Evolutionary conservation across 1,140 invertebrate genomes (phyloP), one percentile per base, ranked within the genome.

Genomic region (Psilanteris sp.): DNA sequence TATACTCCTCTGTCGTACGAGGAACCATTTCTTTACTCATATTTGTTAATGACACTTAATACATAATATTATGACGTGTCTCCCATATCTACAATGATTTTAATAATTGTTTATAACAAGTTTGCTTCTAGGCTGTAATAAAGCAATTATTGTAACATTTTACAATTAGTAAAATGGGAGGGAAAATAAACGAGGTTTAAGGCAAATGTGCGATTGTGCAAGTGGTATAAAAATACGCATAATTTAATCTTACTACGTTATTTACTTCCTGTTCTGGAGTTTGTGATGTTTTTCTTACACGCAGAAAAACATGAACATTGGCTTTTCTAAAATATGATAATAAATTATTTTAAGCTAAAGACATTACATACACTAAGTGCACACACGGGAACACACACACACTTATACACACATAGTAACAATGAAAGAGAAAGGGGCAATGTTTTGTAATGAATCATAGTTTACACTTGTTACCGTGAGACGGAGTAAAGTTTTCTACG

Each of bases 361-460:
- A 37, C 14, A n/a, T n/a, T n/a, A n/a, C n/a, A n/a, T n/a, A n/a
- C n/a, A n/a, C n/a, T n/a, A n/a, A n/a, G n/a, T n/a, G n/a, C n/a
- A n/a, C n/a, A n/a, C n/a, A n/a, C n/a, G n/a, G n/a, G n/a, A n/a
- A n/a, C n/a, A n/a, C n/a, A n/a, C n/a, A n/a, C n/a, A n/a, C n/a
- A n/a, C n/a, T n/a, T n/a, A n/a, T n/a, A n/a, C n/a, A n/a, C 8
- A 37, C 15, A 46, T 66, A 46, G 54, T 66, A 74, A 74, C 34
- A 36, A 61, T 34, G 11, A 54, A 46, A 66, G 29, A 41, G 50
- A 52, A 66, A 59, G 31, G 15, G 15, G 22, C 37, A 13, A 43
- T 74, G 61, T 74, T 73, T 74, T 74, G 61, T 74, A 74, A 54
- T 74, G 32, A 73, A 73, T 52, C 36, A 66, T 74, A 74, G 61